phyloP scores from a whole-genome alignment of 2,113 vertebrate genomes.

The Poeciliopsis retropinna region DNA sequence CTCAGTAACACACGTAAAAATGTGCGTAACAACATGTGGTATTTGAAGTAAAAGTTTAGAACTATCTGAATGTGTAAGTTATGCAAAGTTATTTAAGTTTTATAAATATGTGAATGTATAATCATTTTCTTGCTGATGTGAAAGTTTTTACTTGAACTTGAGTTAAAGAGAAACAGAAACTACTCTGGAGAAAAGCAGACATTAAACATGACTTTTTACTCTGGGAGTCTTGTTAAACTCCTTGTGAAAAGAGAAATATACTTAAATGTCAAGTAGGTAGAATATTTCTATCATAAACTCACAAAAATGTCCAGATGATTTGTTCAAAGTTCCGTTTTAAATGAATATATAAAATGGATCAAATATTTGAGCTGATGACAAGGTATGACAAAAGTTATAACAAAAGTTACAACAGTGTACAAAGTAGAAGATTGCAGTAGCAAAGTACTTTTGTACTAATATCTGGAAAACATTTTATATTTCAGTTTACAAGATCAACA shows the following conservation, averaged over 20 bases:
- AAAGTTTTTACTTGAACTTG: neutral
- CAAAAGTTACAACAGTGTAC: neutral
- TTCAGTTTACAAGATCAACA: neutral
- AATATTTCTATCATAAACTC: neutral
- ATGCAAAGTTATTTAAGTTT: neutral
- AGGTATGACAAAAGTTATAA: neutral
- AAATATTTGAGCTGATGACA: neutral
- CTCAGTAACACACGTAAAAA: neutral
- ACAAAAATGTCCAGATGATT: neutral
- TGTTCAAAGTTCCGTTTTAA: neutral
- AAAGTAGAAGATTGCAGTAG: neutral
- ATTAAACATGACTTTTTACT: constrained; percentile 8
- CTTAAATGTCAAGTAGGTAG: neutral
- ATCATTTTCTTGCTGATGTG: neutral
- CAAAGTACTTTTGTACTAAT: no score
- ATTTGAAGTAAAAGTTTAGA: neutral
- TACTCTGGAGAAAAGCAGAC: constrained; percentile 32
- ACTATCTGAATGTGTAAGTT: neutral
- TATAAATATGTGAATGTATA: neutral
- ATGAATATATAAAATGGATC: no score
- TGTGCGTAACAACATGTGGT: no score
- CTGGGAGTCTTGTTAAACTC: no score
- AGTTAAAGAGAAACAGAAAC: neutral
- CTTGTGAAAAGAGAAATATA: neutral
- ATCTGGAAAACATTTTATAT: neutral